Base-by-base conservation (phyloP, 2,797 vertebrate genomes). In the Gambusia yucatana region DNA sequence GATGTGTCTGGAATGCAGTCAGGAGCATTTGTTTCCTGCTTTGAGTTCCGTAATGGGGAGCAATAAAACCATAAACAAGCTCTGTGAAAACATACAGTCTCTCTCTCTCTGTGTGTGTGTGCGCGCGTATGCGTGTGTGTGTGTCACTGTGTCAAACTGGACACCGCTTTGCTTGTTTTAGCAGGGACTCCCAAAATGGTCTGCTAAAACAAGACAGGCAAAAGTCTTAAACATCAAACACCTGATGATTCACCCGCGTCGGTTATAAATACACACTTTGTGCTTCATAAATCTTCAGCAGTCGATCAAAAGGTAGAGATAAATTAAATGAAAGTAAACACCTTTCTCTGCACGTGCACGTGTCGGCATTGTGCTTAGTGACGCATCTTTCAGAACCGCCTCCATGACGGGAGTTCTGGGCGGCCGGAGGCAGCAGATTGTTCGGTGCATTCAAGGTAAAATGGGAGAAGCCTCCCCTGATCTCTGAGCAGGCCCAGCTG, bases 21-120 rank as follows among this genome's bases (percentile, higher is more conserved):
- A 79, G 88, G 86, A 91, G 61, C 93, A 86, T 94, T 94, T 95
- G 93, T 92, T 93, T 94, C 93, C 92, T 92, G 90, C 93, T 94
- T 94, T 94, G 91, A 94, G 93, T 93, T 94, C 91, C 92, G 89
- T 94, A 93, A 93, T 86, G 89, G 89, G 81, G 90, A 89, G 94
- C 93, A 84, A 94, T 94, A 94, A 94, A 95, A 39, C 92, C 93
- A 94, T 95, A 94, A 95, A 93, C 2, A 7, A 52, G 72, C 84
- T 65, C 89, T 93, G 92, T 84, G 86, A 93, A 93, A 95, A 94
- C 92, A 94, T 0, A 25, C 81, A 4, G 28, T 41, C 43, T 3
- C 13, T 55, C 41, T 7, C 47, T 20, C 47, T 48, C 47, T 44
- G 44, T 3, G 44, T 4, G 14, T 46, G 44, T 46, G 44, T 4